These are phyloP conservation scores for Elgonia sp. DNA, from an alignment of 2,888 invertebrate species.

Conservation along the genomic window DNA sequence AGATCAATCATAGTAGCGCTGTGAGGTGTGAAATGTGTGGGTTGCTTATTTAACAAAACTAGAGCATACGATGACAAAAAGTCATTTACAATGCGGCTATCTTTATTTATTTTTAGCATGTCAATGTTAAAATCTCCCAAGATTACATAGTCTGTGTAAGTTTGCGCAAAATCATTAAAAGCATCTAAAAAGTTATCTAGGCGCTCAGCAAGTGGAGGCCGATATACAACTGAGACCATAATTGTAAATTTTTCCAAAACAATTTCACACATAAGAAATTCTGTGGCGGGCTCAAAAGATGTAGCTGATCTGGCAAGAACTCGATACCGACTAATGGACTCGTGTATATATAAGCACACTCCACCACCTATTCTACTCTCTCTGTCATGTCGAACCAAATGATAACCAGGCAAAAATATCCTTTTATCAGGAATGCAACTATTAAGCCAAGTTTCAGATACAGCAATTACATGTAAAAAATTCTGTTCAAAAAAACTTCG, in stretches of 20 bases:
- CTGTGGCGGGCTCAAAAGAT: background rate
- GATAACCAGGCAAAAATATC: background rate
- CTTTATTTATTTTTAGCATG: background rate
- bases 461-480: no score
- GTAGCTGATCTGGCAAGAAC: background rate
- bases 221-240: background rate
- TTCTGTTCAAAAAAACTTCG: no score
- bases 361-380: background rate
- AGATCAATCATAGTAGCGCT: constrained; percentile 4
- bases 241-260: background rate
- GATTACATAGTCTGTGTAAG: background rate
- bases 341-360: background rate
- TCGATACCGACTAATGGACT: background rate
- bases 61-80: background rate
- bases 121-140: constrained; percentile 7
- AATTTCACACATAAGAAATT: background rate
- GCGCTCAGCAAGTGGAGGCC: background rate
- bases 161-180: background rate
- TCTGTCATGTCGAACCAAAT: background rate
- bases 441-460: no score
- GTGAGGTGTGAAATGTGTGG: background rate
- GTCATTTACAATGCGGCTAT: background rate
- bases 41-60: background rate
- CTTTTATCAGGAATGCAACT: background rate
- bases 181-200: background rate